Evolutionary conservation across 1,140 invertebrate genomes (phyloP).

Genomic region (Oryctes rhinoceros): DNA sequence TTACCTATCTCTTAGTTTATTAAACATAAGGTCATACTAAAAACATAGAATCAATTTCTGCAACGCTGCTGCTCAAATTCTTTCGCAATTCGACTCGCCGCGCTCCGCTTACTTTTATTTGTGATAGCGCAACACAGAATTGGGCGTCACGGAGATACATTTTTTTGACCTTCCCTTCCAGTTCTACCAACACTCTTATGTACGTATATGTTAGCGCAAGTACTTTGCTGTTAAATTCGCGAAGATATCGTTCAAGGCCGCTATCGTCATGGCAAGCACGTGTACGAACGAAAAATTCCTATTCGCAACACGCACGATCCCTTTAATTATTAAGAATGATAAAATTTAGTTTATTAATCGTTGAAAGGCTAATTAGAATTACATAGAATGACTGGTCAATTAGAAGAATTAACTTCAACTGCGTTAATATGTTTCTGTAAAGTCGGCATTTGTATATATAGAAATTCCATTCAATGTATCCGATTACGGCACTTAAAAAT

Average conservation of each 20-base stretch:
- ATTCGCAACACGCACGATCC: not conserved
- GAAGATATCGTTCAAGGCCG: not conserved
- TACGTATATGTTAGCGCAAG: not conserved
- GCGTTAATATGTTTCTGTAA: not conserved
- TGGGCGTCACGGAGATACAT: not conserved
- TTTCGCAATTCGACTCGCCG: not conserved
- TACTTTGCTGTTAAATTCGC: not conserved
- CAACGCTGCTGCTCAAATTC: not conserved
- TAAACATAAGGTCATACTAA: no score
- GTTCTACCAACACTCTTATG: not conserved
- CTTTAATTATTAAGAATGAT: not conserved
- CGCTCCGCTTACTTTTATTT: not conserved
- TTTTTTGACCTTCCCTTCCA: not conserved
- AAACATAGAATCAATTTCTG: not conserved
- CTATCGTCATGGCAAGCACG: not conserved
- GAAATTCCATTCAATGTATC: not conserved
- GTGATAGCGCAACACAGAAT: not conserved
- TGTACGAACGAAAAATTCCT: not conserved
- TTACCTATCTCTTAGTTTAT: no score
- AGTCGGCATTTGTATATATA: constrained; percentile 5
- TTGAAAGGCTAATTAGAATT: not conserved
- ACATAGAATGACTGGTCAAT: not conserved
- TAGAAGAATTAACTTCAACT: not conserved
- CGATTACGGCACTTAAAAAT: not conserved
- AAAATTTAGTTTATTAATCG: not conserved